phyloP scores from a whole-genome alignment of 2,113 vertebrate genomes.

The Pyxicephalus adspersus region DNA sequence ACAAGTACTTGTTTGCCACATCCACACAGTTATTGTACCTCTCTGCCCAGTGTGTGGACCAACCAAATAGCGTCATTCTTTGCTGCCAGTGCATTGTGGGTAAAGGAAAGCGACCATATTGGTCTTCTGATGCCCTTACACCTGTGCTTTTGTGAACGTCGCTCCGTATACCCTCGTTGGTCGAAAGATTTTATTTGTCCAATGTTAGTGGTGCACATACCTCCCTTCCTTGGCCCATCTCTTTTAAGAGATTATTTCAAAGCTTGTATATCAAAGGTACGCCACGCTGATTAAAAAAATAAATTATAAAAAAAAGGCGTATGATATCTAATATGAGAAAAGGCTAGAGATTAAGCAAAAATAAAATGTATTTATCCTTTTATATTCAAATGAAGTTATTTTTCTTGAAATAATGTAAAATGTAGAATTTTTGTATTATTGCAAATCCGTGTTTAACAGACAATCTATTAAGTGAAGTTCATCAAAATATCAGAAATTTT shows the following conservation, averaged over 20 bases:
- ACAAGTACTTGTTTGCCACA: constrained; percentile 62
- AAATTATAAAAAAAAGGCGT: constrained; percentile 66
- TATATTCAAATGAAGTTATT: constrained; percentile 98
- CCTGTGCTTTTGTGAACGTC: constrained; percentile 95
- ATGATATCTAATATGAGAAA: constrained; percentile 74
- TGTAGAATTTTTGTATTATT: constrained; percentile 96
- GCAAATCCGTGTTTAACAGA: constrained; percentile 89
- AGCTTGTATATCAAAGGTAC: constrained; percentile 77
- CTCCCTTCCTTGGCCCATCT: constrained; percentile 69
- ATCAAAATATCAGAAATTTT: constrained; percentile 74
- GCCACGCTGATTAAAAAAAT: constrained; percentile 64
- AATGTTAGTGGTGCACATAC: constrained; percentile 93
- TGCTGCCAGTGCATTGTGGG: constrained; percentile 92
- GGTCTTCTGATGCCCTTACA: constrained; percentile 74
- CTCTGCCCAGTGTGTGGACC: constrained; percentile 70
- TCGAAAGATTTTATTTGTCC: constrained; percentile 89
- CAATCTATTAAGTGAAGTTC: constrained; percentile 84
- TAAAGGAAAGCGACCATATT: constrained; percentile 86
- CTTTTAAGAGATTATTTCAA: constrained; percentile 70
- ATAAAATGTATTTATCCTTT: constrained; percentile 93
- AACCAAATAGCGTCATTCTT: constrained; percentile 80
- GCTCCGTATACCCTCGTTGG: constrained; percentile 89
- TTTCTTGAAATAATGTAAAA: constrained; percentile 91
- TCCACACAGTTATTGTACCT: constrained; percentile 63
- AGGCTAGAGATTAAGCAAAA: constrained; percentile 75